Evolutionary conservation across 2,797 vertebrate genomes (phyloP), one percentile per base, ranked within the genome.

Genomic region (Hylomyscus alleni): DNA sequence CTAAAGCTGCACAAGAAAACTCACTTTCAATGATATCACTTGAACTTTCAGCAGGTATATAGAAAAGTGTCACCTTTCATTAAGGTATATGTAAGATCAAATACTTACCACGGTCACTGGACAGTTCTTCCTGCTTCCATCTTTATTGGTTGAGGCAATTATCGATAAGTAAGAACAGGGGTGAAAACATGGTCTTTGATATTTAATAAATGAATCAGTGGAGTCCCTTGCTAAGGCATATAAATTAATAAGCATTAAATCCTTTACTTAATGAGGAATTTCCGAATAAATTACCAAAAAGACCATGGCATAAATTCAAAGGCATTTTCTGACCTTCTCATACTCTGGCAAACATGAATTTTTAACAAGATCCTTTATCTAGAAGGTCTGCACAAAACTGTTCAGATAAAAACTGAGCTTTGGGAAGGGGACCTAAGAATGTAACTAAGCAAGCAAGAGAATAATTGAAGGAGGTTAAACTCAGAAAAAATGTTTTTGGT

Each of bases 251-350:
- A 98, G 97, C 94, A 97, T 98, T 98, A 98, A 93, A 95, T 97
- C 97, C 86, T 98, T 98, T 98, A 60, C 50, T 98, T 99, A 99
- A 99, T 98, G 97, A 98, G 97, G 97, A 98, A 98, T 98, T 99
- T 98, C 98, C 95, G 97, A 98, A 98, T 98, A 98, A 98, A 98
- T 98, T 98, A 98, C 98, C 97, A 95, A 98, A 98, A 98, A 98
- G 98, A 98, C 96, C 98, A 98, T 98, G 98, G 98, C 98, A 98
- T 98, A 98, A 98, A 98, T 98, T 99, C 98, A 98, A 99, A 99
- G 98, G 96, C 98, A 99, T 98, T 98, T 99, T 98, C 98, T 99
- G 99, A 99, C 98, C 98, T 99, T 99, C 98, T 98, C 98, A 97
- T 98, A 98, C 98, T 98, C 97, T 97, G 97, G 97, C 91, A 93